phyloP scores from a whole-genome alignment of 2,888 invertebrate species.

The Oithona nana region DNA sequence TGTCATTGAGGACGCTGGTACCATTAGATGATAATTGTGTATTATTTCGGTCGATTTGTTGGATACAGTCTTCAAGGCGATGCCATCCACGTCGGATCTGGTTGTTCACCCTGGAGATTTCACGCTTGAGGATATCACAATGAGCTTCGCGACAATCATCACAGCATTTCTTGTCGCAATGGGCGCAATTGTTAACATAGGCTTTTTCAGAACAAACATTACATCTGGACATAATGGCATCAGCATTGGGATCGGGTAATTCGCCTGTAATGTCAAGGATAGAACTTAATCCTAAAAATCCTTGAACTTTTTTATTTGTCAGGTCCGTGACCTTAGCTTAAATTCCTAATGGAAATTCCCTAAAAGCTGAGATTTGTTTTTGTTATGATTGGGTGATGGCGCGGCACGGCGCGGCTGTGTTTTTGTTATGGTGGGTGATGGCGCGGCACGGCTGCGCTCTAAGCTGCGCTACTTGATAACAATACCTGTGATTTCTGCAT shows the following conservation, averaged over 20 bases:
- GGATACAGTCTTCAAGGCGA: conserved; percentile 62
- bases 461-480: too few relatives aligned
- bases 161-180: conserved; percentile 94
- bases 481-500: conserved; percentile 49
- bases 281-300: not conserved
- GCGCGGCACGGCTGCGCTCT: too few relatives aligned
- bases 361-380: too few relatives aligned
- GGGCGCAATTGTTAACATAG: conserved; percentile 67
- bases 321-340: too few relatives aligned
- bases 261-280: conserved; percentile 37
- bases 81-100: conserved; percentile 71
- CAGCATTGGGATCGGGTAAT: conserved; percentile 70
- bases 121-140: conserved; percentile 80
- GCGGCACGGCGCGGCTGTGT: too few relatives aligned
- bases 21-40: conserved; percentile 71
- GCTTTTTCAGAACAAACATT: conserved; percentile 83
- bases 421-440: too few relatives aligned
- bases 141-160: conserved; percentile 83
- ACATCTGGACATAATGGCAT: conserved; percentile 79
- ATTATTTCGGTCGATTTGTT: conserved; percentile 67
- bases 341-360: too few relatives aligned
- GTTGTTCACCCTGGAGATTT: conserved; percentile 70
- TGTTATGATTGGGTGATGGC: too few relatives aligned
- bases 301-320: not conserved
- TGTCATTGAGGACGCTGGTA: conserved; percentile 71